Evolutionary conservation across 30 jellyfish, hydroid and myxozoan species (phyloP).

Genomic region (Hydra vulgaris): DNA sequence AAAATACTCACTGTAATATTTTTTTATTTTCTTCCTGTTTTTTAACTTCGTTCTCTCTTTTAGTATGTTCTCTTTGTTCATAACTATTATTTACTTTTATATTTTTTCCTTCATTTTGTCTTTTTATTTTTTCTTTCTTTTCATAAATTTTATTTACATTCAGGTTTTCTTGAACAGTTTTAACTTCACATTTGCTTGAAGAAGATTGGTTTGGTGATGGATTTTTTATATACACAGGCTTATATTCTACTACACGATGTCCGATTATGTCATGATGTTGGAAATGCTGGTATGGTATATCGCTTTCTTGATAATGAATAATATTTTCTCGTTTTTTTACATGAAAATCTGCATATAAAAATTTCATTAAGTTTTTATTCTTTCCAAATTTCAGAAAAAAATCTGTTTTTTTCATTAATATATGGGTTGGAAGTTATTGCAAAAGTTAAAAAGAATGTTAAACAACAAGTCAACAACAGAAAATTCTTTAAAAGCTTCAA

Average conservation of each 20-base stretch:
- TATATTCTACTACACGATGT: constrained; percentile 23
- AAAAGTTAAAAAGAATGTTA: too few species aligned
- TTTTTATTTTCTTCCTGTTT: background rate
- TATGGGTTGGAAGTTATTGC: too few species aligned
- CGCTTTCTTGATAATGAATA: background rate
- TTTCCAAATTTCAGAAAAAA: too few species aligned
- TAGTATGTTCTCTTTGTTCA: background rate
- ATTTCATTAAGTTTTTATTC: background rate
- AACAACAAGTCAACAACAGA: too few species aligned
- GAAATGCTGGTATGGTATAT: background rate
- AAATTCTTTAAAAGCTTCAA: too few species aligned
- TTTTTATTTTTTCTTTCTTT: background rate
- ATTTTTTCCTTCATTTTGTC: background rate
- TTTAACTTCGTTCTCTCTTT: background rate
- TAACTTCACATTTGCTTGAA: constrained; percentile 4
- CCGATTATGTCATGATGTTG: constrained; percentile 30
- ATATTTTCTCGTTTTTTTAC: background rate
- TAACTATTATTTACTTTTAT: background rate
- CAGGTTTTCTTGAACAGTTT: background rate
- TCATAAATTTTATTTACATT: background rate
- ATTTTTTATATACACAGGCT: background rate
- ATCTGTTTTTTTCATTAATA: too few species aligned
- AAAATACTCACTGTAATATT: background rate
- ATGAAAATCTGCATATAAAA: background rate
- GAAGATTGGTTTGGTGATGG: background rate